Conservation (phyloP, 2,797 vertebrate genomes). For the Babyrousa celebensis region DNA sequence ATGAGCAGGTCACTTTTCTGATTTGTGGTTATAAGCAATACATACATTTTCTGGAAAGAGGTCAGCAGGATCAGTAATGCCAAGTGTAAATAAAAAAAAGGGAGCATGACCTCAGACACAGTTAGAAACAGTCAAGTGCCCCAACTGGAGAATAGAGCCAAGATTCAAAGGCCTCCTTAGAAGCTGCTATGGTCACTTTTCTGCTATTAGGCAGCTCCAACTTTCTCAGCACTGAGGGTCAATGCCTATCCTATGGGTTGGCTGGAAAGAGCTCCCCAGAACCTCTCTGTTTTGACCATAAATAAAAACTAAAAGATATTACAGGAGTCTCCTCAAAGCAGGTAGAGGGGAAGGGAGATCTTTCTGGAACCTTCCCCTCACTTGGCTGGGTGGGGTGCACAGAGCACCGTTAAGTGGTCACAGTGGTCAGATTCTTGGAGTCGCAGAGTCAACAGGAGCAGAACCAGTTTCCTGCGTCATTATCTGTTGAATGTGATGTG, state of each 20-base stretch:
- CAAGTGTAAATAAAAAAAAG: neutral
- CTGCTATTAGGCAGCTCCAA: neutral
- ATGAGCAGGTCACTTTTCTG: conserved; percentile 36
- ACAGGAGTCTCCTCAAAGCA: neutral
- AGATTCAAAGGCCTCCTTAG: neutral
- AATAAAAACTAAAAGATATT: conserved; percentile 4
- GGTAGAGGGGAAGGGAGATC: neutral
- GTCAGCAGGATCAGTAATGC: conserved; percentile 46
- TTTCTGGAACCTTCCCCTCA: conserved; percentile 28
- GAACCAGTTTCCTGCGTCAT: neutral
- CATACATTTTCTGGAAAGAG: conserved; percentile 55
- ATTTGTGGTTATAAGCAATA: conserved; percentile 55
- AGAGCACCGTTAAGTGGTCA: neutral
- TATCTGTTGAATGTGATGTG: conserved; percentile 14
- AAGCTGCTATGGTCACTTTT: neutral
- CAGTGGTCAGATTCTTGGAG: neutral
- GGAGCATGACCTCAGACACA: neutral
- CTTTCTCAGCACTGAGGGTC: neutral
- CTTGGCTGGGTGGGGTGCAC: neutral
- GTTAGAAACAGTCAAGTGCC: neutral
- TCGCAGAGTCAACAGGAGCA: neutral
- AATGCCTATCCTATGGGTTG: neutral
- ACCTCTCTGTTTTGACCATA: neutral
- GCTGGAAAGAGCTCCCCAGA: neutral
- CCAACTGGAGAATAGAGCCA: neutral